phyloP scores from a whole-genome alignment of 2,113 vertebrate genomes.

The Mesoclemmys tuberculata region DNA sequence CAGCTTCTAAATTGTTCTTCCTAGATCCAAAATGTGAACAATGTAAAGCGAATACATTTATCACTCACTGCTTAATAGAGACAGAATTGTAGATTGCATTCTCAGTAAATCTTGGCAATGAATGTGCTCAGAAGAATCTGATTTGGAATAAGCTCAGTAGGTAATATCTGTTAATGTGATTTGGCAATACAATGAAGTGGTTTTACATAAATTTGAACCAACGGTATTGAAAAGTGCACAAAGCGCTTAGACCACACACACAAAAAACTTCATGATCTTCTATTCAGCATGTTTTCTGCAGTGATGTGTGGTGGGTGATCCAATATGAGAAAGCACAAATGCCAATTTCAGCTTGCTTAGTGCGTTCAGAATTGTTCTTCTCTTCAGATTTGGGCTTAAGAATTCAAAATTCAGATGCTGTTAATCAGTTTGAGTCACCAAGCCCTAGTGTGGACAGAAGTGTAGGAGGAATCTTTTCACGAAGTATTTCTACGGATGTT shows the following conservation, averaged over 20 bases:
- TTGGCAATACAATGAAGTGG: constrained; percentile 11
- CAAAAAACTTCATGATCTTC: neutral
- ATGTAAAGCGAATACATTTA: neutral
- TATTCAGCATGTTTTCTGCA: neutral
- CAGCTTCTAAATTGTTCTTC: neutral
- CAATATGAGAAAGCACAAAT: constrained; percentile 15
- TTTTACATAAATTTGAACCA: constrained; percentile 15
- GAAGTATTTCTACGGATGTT: neutral
- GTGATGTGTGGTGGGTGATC: neutral
- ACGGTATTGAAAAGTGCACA: neutral
- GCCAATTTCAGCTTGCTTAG: neutral
- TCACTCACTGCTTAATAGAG: neutral
- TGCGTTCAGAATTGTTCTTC: constrained; percentile 15
- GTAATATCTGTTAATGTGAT: constrained; percentile 6
- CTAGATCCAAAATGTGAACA: neutral
- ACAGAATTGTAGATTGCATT: neutral
- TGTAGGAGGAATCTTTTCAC: constrained; percentile 8
- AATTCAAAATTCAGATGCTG: neutral
- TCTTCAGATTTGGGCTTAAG: constrained; percentile 7
- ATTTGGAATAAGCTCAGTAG: constrained; percentile 6
- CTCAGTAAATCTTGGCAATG: neutral
- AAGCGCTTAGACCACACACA: constrained; percentile 24
- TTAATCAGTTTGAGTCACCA: constrained; percentile 17
- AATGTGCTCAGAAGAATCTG: constrained; percentile 13
- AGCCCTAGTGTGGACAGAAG: constrained; percentile 36